Evolutionary conservation across 1,140 invertebrate genomes (phyloP).

Genomic region (Drosophila erecta): DNA sequence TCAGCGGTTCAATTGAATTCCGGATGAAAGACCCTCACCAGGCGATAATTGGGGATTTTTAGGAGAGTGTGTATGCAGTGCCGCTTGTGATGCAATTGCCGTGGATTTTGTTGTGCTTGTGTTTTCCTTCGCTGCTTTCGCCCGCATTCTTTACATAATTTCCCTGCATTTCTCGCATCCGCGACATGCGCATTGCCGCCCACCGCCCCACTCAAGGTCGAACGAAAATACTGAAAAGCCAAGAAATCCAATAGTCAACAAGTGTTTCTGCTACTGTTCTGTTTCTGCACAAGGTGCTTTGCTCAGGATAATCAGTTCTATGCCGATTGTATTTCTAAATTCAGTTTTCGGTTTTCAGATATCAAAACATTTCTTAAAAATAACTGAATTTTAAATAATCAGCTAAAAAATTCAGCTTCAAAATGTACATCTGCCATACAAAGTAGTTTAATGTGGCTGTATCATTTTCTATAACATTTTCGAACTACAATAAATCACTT

Average conservation of each 20-base stretch:
- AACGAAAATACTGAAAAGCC: constrained; percentile 30
- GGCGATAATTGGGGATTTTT: constrained; percentile 3
- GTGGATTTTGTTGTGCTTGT: constrained; percentile 23
- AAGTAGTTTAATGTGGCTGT: no score
- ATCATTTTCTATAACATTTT: no score
- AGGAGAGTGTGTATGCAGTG: not conserved
- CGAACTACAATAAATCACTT: no score
- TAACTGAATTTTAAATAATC: no score
- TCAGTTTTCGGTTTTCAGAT: not conserved
- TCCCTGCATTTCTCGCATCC: constrained; percentile 39
- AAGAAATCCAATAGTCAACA: constrained; percentile 50
- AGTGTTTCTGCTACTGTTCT: constrained; percentile 57
- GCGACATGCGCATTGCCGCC: constrained; percentile 61
- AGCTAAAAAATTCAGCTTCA: no score
- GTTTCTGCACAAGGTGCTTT: constrained; percentile 14
- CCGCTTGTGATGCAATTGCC: constrained; percentile 55
- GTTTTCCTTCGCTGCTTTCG: constrained; percentile 29
- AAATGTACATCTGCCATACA: no score
- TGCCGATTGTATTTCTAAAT: not conserved
- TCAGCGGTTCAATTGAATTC: constrained; percentile 19
- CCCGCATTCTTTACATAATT: constrained; percentile 71
- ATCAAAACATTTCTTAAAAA: no score
- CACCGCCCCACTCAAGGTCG: constrained; percentile 59
- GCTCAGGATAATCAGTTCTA: not conserved
- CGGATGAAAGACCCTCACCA: constrained; percentile 2